Base-by-base conservation (phyloP, 1,140 invertebrate genomes). In the Eupeodes corollae region DNA sequence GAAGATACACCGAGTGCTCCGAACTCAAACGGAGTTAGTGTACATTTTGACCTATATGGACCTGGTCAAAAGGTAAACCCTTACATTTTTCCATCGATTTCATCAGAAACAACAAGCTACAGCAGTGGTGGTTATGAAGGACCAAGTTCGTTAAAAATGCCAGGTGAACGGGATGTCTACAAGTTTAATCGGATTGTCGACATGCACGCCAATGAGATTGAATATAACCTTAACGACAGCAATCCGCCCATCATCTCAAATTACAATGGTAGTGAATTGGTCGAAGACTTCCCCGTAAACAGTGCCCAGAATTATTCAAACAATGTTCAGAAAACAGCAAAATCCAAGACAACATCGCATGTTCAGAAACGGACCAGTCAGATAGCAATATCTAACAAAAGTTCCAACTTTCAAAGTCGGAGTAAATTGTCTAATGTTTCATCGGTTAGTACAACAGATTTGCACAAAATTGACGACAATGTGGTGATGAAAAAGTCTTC, bases 221-320 rank as follows among this genome's bases (percentile, higher is more conserved):
- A 64, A 37, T 58, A 59, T 35, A 61, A 57, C 54, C 55, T 56
- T 31, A 66, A 63, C 38, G 63, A 64, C 14, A 68, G 56, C 46
- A 66, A 63, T 47, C 56, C 58, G n/a, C 62, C 60, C 3, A 59
- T 66, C 35, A 55, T 67, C 12, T 58, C 49, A 12, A 67, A 66
- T 42, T 67, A 67, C 46, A 61, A 67, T 46, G 59, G 63, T 38
- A 58, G 54, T 47, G 64, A 68, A 38, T 57, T 62, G 57, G 56
- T 56, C 34, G 65, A 68, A 48, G 66, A 68, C 44, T 68, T 68
- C 46, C 61, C 65, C n/a, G 65, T 68, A 18, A 67, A 67, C 44
- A 61, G 58, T 42, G 60, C 48, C 11, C 50, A 54, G 13, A 44
- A 34, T 50, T 30, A 47, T 43, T 50, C 58, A 47, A 39, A 41